Conservation (phyloP, 1,140 invertebrate species). For the Monomorium pharaonis region DNA sequence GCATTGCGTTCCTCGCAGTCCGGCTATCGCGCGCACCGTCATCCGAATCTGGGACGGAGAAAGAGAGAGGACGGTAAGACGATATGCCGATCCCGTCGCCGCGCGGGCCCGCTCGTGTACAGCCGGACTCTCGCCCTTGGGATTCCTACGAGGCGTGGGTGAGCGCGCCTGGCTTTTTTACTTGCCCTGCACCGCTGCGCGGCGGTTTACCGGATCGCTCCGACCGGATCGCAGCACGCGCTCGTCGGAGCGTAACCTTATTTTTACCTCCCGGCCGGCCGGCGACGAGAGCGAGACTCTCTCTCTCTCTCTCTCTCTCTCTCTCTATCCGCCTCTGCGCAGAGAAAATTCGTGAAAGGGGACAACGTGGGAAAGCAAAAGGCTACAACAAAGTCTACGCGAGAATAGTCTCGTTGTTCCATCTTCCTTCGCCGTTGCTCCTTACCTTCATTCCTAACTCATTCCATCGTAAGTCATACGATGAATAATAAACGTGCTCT, state of each 20-base stretch:
- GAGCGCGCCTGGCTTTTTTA: slow-evolving; percentile 64
- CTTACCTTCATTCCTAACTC: not conserved
- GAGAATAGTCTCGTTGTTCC: not conserved
- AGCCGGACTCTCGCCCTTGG: slow-evolving; percentile 64
- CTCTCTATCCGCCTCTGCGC: not conserved
- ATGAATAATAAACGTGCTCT: not conserved
- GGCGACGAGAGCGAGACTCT: slow-evolving; percentile 24
- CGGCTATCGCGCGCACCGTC: slow-evolving; percentile 36
- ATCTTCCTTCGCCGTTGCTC: not conserved
- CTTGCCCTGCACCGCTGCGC: no score
- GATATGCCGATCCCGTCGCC: slow-evolving; percentile 54
- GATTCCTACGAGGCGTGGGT: slow-evolving; percentile 71
- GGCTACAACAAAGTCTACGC: not conserved
- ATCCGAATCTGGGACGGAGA: slow-evolving; percentile 69
- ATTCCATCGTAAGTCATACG: not conserved
- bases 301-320: no score
- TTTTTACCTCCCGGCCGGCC: slow-evolving; percentile 28
- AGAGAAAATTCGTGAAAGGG: not conserved
- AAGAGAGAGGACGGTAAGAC: slow-evolving; percentile 66
- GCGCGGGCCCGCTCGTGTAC: slow-evolving; percentile 33
- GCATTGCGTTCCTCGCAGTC: slow-evolving; percentile 68
- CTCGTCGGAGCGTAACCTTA: slow-evolving; percentile 44
- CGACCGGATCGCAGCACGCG: slow-evolving; percentile 47
- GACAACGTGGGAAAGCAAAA: not conserved
- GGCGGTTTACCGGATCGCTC: slow-evolving; percentile 48